A percentile compares a stretch with the other conserved stretches of the same genome.
Evolutionary conservation across 2,797 vertebrate species (phyloP).

Genomic region (Tapera naevia): DNA sequence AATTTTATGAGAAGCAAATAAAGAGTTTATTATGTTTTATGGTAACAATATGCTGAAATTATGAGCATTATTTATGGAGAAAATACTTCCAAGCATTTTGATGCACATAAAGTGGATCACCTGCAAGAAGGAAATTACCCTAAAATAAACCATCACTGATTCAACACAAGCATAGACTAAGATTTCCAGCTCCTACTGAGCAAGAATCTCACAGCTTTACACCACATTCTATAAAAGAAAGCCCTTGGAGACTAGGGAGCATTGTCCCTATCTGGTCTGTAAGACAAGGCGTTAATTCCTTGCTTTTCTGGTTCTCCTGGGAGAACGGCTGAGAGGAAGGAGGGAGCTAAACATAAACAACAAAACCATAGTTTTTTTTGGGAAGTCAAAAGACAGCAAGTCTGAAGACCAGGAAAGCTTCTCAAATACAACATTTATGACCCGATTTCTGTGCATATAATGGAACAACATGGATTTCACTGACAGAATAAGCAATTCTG

Average conservation of each 20-base stretch:
- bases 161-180: not conserved
- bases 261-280: not conserved
- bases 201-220: not conserved
- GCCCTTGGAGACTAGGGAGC: not conserved
- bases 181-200: not conserved
- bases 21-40: slow-evolving; percentile 38
- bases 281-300: not conserved
- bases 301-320: not conserved
- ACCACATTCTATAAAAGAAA: not conserved
- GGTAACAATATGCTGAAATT: slow-evolving; percentile 34
- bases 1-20: slow-evolving; percentile 47
- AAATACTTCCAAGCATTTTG: not conserved
- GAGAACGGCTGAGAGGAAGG: not conserved
- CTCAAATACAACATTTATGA: not conserved
- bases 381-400: not conserved
- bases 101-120: not conserved
- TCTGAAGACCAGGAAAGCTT: not conserved
- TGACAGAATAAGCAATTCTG: not conserved
- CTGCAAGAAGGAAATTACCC: slow-evolving; percentile 9
- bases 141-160: not conserved
- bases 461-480: not conserved
- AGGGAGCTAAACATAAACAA: not conserved
- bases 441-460: not conserved
- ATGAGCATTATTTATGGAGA: slow-evolving; percentile 26
- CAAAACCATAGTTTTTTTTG: not conserved